phyloP scores from a whole-genome alignment of 2,113 vertebrate genomes.

The Carassius carassius region DNA sequence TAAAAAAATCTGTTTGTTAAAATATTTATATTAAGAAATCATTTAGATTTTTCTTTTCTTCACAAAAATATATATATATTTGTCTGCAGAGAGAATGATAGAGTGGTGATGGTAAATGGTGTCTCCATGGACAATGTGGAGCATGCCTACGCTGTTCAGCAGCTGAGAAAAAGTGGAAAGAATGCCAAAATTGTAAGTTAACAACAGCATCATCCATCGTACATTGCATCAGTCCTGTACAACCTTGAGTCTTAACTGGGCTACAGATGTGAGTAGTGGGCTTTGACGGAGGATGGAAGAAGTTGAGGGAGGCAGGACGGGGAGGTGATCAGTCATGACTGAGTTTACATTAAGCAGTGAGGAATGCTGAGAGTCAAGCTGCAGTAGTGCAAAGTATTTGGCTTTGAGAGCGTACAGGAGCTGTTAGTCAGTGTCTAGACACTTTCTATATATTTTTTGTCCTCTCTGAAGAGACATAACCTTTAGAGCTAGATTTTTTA shows the following conservation, averaged over 20 bases:
- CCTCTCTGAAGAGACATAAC: not conserved
- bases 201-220: not conserved
- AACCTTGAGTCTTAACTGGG: conserved; percentile 14
- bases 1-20: not conserved
- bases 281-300: not conserved
- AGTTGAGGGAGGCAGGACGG: not conserved
- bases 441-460: not conserved
- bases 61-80: not conserved
- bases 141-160: conserved; percentile 96
- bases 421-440: not conserved
- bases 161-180: conserved; percentile 97
- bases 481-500: not conserved
- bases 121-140: conserved; percentile 99
- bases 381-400: not conserved
- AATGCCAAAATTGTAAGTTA: conserved; percentile 96
- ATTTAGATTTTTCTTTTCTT: not conserved
- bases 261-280: not conserved
- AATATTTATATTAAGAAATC: not conserved
- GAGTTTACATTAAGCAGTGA: not conserved
- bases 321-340: conserved; percentile 1
- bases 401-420: not conserved
- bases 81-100: conserved; percentile 89
- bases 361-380: not conserved
- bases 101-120: conserved; percentile 97
- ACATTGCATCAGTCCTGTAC: not conserved